Evolutionary conservation across 2,888 invertebrate species (phyloP).

Genomic region (Drosophila sordidula): DNA sequence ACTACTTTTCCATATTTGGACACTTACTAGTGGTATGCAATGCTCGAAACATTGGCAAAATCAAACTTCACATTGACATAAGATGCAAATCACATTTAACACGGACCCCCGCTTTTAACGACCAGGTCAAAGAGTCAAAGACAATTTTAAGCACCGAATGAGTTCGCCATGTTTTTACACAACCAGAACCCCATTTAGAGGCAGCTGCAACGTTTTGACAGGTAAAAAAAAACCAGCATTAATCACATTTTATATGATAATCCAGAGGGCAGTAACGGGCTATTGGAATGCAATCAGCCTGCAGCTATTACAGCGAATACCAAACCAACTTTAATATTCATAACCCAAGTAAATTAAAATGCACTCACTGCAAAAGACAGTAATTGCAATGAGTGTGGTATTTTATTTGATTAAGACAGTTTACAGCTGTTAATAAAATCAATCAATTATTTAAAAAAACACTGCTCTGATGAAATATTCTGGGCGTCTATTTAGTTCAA

Average conservation of each 20-base stretch:
- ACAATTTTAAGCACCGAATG: conserved; percentile 36
- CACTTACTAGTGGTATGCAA: conserved; percentile 11
- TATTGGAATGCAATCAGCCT: conserved; percentile 50
- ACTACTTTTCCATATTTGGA: conserved; percentile 75
- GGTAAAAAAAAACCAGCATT: conserved; percentile 31
- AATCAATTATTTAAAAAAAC: neutral
- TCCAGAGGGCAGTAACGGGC: conserved; percentile 36
- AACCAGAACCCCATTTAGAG: conserved; percentile 37
- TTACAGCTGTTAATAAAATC: conserved; percentile 3
- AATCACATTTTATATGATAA: conserved; percentile 58
- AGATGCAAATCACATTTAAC: conserved; percentile 60
- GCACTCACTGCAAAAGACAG: conserved; percentile 19
- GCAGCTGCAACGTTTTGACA: conserved; percentile 56
- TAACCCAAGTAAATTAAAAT: conserved; percentile 34
- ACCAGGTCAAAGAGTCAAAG: conserved; percentile 69
- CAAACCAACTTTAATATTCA: conserved; percentile 43
- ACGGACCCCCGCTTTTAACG: conserved; percentile 36
- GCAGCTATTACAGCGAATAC: conserved; percentile 43
- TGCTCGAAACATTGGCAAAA: conserved; percentile 8
- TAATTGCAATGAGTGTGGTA: neutral
- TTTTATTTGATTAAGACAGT: conserved; percentile 14
- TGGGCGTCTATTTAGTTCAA: conserved; percentile 2
- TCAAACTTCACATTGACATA: conserved; percentile 60
- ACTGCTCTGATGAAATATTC: conserved; percentile 41
- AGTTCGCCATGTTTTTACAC: conserved; percentile 19